These are phyloP conservation scores for Himalopsyche japonica DNA, from an alignment of 2,888 invertebrate species.

Conservation along the genomic window DNA sequence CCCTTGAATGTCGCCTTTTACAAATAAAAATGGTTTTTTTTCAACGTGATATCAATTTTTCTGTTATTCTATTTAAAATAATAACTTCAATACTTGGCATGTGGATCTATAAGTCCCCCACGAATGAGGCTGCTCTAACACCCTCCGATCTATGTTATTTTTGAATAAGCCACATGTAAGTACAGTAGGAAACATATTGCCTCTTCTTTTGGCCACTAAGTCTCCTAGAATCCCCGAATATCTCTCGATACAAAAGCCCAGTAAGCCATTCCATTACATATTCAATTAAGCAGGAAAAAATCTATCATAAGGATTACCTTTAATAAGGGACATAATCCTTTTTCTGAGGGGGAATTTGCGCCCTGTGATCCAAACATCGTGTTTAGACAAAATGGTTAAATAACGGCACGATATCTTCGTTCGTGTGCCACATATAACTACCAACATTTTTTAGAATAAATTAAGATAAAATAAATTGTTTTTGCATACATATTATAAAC, in stretches of 20 bases:
- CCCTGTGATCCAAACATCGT: neutral
- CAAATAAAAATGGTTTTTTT: too few species aligned
- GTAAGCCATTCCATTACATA: constrained; percentile 65
- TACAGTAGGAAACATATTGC: constrained; percentile 38
- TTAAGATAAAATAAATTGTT: too few species aligned
- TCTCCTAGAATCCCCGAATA: constrained; percentile 39
- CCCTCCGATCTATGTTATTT: constrained; percentile 22
- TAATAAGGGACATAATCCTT: constrained; percentile 46
- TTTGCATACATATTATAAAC: too few species aligned
- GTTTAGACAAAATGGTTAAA: neutral
- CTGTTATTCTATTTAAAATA: too few species aligned
- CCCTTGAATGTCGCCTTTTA: too few species aligned
- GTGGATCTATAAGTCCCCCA: neutral
- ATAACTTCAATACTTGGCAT: neutral
- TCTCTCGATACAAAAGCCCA: constrained; percentile 52
- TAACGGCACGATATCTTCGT: neutral
- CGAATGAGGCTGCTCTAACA: neutral
- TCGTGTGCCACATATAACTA: too few species aligned
- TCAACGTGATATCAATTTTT: too few species aligned
- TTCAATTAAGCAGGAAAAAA: constrained; percentile 73
- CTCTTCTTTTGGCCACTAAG: constrained; percentile 34
- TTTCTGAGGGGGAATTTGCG: constrained; percentile 35
- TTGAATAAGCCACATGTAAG: constrained; percentile 39
- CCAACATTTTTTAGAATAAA: too few species aligned
- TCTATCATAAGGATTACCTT: constrained; percentile 57